Evolutionary conservation across 1,140 invertebrate genomes (phyloP), one percentile per base, ranked within the genome.

Genomic region (Ceratosolen fusciceps): DNA sequence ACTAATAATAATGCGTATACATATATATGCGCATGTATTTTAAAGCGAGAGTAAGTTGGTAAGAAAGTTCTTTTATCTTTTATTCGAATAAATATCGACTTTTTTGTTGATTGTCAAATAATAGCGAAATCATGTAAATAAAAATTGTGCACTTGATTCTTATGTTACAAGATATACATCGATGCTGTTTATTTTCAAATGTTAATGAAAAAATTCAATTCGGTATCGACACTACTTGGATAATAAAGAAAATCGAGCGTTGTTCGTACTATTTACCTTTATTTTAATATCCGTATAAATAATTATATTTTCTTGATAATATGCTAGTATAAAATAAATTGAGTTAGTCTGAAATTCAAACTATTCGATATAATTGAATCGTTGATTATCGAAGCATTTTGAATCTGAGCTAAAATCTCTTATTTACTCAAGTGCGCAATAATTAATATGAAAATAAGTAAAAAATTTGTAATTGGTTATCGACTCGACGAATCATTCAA

Each of bases 391-490:
- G 8, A 9, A 21, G 54, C 5, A 56, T 56, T 56, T 56, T 56
- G 9, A 16, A 56, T 56, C 21, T 56, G 8, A 16, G 21, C 5
- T 56, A 24, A 56, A 21, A 24, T 24, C n/a, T 68, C 19, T 72
- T 56, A 56, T 1, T 74, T 9, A 2, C 37, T 65, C 8, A 75
- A 67, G 29, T 37, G 47, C 60, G 47, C 47, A 67, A 52, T 75
- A 5, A 19, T 67, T 10, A 10, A 16, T 75, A 24, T 75, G 31
- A 75, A 52, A 52, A 65, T 5, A n/a, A 24, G 74, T 43, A 67
- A 24, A 47, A 47, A 52, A 19, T 24, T 19, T 65, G 16, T 37
- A 26, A 65, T 43, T 60, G 72, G 12, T n/a, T 31, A 26, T 58
- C 39, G 24, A 9, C 37, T 74, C n/a, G 43, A 74, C 54, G 34